These are phyloP conservation scores for Chrysotoxum bicinctum DNA, from an alignment of 2,888 invertebrate genomes.

Conservation along the genomic window DNA sequence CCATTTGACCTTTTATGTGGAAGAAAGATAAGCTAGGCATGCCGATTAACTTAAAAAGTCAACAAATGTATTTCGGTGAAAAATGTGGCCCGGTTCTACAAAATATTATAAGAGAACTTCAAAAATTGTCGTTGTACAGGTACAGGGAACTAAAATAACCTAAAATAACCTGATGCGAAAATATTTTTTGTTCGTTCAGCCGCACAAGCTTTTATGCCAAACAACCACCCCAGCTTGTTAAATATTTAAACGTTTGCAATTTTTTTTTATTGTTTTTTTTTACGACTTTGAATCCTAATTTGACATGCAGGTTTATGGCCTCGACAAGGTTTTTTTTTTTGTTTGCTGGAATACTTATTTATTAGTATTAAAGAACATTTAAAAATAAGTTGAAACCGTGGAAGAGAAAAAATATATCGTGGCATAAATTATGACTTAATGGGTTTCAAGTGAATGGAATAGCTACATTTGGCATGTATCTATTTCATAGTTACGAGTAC, in stretches of 20 bases:
- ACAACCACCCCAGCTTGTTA: background rate
- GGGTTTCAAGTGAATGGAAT: too few species aligned
- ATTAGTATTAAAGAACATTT: too few species aligned
- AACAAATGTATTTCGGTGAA: background rate
- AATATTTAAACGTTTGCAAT: background rate
- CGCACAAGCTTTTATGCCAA: background rate
- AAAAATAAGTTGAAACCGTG: too few species aligned
- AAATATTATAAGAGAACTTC: background rate
- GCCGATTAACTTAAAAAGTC: too few species aligned
- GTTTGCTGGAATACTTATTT: background rate
- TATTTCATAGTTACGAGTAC: too few species aligned
- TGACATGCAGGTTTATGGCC: background rate
- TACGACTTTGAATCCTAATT: background rate
- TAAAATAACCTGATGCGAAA: background rate
- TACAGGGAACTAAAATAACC: background rate
- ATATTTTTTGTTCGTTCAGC: background rate
- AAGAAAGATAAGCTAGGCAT: too few species aligned
- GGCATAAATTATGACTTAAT: too few species aligned
- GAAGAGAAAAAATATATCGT: too few species aligned
- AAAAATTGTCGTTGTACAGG: background rate
- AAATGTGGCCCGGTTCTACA: background rate
- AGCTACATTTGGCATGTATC: too few species aligned
- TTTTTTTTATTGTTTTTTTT: background rate
- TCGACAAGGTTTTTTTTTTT: background rate
- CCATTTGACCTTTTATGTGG: constrained; percentile 50